Percentiles rank a stretch among this genome's conserved stretches.
Evolutionary conservation across 2,113 vertebrate genomes (phyloP).

Genomic region (Melozone crissalis): DNA sequence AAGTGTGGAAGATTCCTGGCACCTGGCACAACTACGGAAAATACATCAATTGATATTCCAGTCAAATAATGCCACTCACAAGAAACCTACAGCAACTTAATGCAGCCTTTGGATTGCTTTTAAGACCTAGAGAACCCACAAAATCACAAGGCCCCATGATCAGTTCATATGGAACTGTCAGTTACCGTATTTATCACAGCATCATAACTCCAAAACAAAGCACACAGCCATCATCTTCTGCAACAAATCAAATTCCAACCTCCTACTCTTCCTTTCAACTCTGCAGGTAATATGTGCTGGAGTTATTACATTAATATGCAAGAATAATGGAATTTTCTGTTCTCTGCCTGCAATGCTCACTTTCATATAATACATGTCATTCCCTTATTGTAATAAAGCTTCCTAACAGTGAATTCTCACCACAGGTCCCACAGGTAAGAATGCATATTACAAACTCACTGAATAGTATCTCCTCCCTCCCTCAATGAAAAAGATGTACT

Average conservation of each 20-base stretch:
- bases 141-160: neutral
- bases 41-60: neutral
- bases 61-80: neutral
- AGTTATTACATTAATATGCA: neutral
- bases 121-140: neutral
- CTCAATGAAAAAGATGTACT: neutral
- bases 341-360: neutral
- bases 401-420: neutral
- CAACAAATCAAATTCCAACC: neutral
- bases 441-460: neutral
- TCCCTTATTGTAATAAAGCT: neutral
- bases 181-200: neutral
- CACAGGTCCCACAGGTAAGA: neutral
- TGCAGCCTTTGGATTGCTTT: neutral
- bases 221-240: neutral
- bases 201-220: neutral
- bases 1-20: neutral
- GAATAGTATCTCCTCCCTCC: neutral
- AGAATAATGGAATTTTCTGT: neutral
- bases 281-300: neutral
- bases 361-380: neutral
- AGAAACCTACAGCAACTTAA: neutral
- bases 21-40: accelerated
- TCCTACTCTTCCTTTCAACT: neutral
- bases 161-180: no score